These are phyloP conservation scores for Aphelenchoides fujianensis DNA, from an alignment of 1,140 invertebrate species.

Conservation along the genomic window DNA sequence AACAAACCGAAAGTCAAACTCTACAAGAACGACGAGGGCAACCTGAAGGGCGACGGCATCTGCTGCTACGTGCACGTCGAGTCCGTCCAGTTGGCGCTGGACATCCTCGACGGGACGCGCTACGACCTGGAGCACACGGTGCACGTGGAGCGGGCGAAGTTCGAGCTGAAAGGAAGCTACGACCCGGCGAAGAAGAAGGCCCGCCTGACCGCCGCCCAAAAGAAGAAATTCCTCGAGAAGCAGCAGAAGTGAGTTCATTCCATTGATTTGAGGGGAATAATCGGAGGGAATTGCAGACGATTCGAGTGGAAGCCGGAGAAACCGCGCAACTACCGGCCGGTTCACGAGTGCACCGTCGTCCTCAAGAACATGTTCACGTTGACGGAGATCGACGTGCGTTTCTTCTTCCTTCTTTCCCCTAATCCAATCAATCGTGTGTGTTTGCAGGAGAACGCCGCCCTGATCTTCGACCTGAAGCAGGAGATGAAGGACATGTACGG, in stretches of 20 bases:
- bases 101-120: slow-evolving; percentile 81
- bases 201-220: slow-evolving; percentile 74
- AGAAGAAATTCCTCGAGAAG: slow-evolving; percentile 79
- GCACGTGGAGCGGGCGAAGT: slow-evolving; percentile 85
- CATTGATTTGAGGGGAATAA: slow-evolving; percentile 9
- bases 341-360: slow-evolving; percentile 84
- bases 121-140: slow-evolving; percentile 71
- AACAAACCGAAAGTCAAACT: slow-evolving; percentile 89
- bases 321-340: slow-evolving; percentile 75
- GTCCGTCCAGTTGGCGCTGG: slow-evolving; percentile 80
- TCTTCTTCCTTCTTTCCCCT: no score
- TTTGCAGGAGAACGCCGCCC: slow-evolving; percentile 72
- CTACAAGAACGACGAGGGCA: slow-evolving; percentile 78
- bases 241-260: slow-evolving; percentile 76
- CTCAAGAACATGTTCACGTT: slow-evolving; percentile 90
- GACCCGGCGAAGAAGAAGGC: slow-evolving; percentile 89
- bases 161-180: slow-evolving; percentile 89
- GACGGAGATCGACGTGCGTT: slow-evolving; percentile 75
- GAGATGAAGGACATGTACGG: slow-evolving; percentile 81
- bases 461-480: slow-evolving; percentile 85
- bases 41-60: slow-evolving; percentile 88
- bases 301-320: slow-evolving; percentile 95
- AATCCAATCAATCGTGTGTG: slow-evolving; percentile 24
- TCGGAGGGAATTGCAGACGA: slow-evolving; percentile 67
- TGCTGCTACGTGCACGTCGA: slow-evolving; percentile 88